phyloP scores from a whole-genome alignment of 1,140 invertebrate species.

The Capitella teleta region DNA sequence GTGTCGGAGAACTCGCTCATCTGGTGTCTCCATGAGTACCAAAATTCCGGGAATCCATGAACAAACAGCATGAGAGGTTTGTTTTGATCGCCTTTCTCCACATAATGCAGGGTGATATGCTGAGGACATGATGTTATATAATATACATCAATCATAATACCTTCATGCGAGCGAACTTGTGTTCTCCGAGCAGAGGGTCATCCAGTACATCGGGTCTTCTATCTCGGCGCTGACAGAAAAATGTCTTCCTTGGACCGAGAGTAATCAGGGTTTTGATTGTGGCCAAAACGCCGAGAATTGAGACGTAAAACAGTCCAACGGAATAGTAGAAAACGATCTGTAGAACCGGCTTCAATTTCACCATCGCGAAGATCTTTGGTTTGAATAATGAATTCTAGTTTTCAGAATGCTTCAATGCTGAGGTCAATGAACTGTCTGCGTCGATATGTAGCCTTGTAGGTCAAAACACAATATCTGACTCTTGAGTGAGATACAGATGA shows the following conservation, averaged over 20 bases:
- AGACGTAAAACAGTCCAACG: no score
- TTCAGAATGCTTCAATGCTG: no score
- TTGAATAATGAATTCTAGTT: no score
- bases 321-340: no score
- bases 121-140: neutral
- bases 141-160: neutral
- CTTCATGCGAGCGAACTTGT: neutral
- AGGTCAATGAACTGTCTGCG: no score
- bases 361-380: no score
- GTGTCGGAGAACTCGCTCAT: conserved; percentile 34
- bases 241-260: neutral
- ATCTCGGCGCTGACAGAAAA: neutral
- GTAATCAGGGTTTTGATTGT: no score
- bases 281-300: no score
- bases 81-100: conserved; percentile 30
- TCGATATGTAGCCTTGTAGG: no score
- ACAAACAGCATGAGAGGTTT: conserved; percentile 41
- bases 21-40: conserved; percentile 45
- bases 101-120: conserved; percentile 36
- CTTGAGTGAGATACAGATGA: no score
- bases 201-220: neutral
- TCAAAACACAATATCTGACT: no score
- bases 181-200: neutral
- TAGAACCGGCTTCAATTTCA: no score
- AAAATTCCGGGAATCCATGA: conserved; percentile 47